phyloP scores from a whole-genome alignment of 2,113 vertebrate species.

The Platycercus adscitus region DNA sequence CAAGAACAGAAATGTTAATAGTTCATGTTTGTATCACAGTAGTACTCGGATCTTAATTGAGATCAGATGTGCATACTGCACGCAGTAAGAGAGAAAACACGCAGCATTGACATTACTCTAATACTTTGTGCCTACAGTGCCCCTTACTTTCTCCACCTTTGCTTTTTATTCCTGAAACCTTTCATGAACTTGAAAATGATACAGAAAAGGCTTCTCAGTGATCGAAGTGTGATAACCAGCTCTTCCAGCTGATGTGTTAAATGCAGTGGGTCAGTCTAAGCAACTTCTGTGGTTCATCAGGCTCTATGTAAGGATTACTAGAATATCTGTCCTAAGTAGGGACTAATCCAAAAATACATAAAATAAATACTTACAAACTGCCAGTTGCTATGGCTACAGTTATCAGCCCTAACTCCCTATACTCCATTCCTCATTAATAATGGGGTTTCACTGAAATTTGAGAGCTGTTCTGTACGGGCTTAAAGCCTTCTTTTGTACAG shows the following conservation, averaged over 20 bases:
- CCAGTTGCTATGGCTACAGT: background rate
- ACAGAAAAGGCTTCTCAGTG: background rate
- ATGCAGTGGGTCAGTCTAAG: background rate
- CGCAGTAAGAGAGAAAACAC: background rate
- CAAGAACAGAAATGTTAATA: background rate
- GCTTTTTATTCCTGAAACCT: background rate
- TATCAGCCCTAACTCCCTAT: background rate
- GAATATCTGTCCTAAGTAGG: background rate
- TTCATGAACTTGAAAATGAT: background rate
- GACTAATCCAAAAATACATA: background rate
- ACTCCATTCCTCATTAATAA: background rate
- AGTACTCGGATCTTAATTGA: background rate
- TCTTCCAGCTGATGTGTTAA: background rate
- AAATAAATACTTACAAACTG: background rate
- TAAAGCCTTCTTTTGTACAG: background rate
- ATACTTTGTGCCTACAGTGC: background rate
- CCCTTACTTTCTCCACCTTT: background rate
- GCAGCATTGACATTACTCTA: background rate
- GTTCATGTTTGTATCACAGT: background rate
- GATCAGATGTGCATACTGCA: background rate
- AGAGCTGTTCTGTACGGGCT: background rate
- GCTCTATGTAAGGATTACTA: background rate
- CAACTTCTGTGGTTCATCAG: background rate
- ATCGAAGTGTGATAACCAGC: background rate
- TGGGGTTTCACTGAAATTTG: background rate